Conservation (phyloP, 2,113 vertebrate species). For the Lates calcarifer region DNA sequence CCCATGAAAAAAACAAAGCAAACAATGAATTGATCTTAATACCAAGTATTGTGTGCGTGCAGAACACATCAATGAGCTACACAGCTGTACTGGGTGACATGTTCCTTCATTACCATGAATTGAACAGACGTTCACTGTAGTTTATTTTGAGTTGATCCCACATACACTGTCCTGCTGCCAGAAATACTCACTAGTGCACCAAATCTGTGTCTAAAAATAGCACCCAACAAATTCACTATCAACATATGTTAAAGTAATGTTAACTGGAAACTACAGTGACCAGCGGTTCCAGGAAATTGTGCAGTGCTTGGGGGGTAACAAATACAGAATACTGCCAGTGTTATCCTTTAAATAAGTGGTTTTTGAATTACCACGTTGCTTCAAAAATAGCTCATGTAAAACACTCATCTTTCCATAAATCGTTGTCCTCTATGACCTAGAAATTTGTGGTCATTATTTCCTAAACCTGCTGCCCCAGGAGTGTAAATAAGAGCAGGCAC, state of each 20-base stretch:
- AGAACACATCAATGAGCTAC: background rate
- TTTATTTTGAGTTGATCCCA: slow-evolving; percentile 12
- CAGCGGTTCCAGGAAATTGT: background rate
- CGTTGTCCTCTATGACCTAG: background rate
- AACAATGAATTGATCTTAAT: no score
- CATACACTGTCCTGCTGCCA: background rate
- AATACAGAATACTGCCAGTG: background rate
- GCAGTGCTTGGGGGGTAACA: no score
- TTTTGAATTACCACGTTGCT: background rate
- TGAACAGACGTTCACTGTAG: background rate
- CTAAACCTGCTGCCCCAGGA: background rate
- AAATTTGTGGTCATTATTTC: background rate
- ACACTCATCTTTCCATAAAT: background rate
- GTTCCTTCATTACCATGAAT: background rate
- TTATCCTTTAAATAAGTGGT: background rate
- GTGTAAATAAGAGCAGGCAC: background rate
- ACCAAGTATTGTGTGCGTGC: background rate
- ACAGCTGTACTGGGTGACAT: background rate
- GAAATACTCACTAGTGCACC: background rate
- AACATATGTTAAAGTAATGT: background rate
- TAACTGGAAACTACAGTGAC: background rate
- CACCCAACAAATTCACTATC: background rate
- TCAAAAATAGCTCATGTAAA: no score
- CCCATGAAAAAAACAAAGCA: no score
- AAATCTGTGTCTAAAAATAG: slow-evolving; percentile 25